Evolutionary conservation across 2,113 vertebrate genomes (phyloP), one percentile per base, ranked within the genome.

Genomic region (Aix galericulata): DNA sequence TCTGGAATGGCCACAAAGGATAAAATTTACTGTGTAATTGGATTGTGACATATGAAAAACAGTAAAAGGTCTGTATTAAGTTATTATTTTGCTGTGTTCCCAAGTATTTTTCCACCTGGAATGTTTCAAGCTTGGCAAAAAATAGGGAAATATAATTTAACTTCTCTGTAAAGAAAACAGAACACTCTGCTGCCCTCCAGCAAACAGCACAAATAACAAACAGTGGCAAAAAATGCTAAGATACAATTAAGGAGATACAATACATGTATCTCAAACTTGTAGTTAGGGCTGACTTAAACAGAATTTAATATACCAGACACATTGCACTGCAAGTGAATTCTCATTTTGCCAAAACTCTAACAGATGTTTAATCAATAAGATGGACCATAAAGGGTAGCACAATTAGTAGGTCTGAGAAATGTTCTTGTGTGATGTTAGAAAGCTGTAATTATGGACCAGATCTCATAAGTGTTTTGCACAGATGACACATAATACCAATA

Each of bases 301-400:
- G 77, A 92, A 92, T 95, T 97, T 96, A 97, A 94, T 96, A 94
- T 82, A 96, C 66, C 82, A 96, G 66, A 82, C 52, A 94, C 66
- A 95, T 94, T 94, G 27, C 67, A 95, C 82, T 91, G 85, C 73
- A 91, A 96, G 60, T 72, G 89, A 94, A 94, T 93, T 95, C 78
- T 97, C 94, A 94, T 91, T 93, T 97, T 3, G 0, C 85, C 86
- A 95, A 96, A 97, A 97, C 89, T 91, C 64, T 96, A 96, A 94
- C 94, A 97, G 94, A 95, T 94, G 72, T 97, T 96, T 97, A 96
- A 97, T 96, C 76, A 94, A 87, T 96, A 97, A 97, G 95, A 95
- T 88, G 95, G 32, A 95, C 88, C 89, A 91, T 97, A 97, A 97
- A 97, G 91, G 68, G 79, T 55, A 94, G 53, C 68, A 93, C 63